Evolutionary conservation across 2,113 vertebrate species (phyloP), one percentile per base, ranked within the genome.

Genomic region (Trematocara unimaculatum): DNA sequence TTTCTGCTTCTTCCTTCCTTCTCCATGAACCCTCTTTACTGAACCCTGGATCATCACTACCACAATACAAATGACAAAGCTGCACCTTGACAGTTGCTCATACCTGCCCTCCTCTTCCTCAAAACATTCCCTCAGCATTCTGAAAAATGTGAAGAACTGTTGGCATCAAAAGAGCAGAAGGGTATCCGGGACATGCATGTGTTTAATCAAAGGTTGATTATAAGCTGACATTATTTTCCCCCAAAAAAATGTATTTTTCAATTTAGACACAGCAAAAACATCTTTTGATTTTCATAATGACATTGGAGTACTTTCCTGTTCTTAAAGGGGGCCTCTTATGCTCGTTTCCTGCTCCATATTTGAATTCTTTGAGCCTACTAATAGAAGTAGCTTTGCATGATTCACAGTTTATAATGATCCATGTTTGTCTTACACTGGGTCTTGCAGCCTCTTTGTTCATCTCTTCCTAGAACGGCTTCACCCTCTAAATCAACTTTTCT

Each of bases 111-210:
- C 85, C 45, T 83, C 58, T 64, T 74, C 82, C 55, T 87, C 33
- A 45, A 78, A 92, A 84, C 84, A 88, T 92, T 90, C 81, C 86
- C 86, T 58, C 31, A 78, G 18, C 54, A 83, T 84, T 89, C 84
- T 85, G 85, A 83, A 51, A 82, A 92, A 93, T 93, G 89, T 93
- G 91, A 94, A 91, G 86, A 91, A 85, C 74, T 87, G 87, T 62
- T 84, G 55, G 55, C 62, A 78, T 90, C 60, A 81, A 81, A 81
- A 64, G 87, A 67, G 88, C 64, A 72, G 55, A 84, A 87, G 42
- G 55, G 62, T 84, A 42, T 91, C 79, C 4, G 83, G 83, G 83
- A 88, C 62, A 81, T 70, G 91, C 90, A 86, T 89, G 89, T 85
- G 89, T 83, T 53, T 85, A 10, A 20, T 87, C 77, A 82, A 79